Conservation (phyloP, 2,797 vertebrate genomes). For the Catamblyrhynchus diadema region DNA sequence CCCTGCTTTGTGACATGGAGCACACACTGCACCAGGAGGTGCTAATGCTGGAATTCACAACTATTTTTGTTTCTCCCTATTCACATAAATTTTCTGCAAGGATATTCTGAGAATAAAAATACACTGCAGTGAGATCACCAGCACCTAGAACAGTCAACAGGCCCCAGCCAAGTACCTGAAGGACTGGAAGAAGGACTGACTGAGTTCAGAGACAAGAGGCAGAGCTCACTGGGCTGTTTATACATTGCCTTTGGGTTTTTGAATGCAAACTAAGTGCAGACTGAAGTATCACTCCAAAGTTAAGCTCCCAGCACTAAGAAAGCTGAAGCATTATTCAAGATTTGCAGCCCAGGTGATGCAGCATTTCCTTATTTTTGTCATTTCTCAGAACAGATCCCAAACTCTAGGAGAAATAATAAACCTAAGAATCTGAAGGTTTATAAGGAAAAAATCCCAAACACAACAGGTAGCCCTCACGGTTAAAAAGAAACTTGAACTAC, state of each 20-base stretch:
- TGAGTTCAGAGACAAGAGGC: neutral
- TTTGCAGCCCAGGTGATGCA: neutral
- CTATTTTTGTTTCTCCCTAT: neutral
- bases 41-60: neutral
- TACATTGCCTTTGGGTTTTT: neutral
- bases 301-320: neutral
- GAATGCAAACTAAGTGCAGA: neutral
- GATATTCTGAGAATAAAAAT: neutral
- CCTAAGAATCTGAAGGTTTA: neutral
- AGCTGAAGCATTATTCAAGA: neutral
- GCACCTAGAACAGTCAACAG: neutral
- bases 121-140: neutral
- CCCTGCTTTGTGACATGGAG: neutral
- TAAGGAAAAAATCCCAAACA: accelerated
- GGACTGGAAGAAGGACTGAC: neutral
- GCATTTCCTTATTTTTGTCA: neutral
- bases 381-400: neutral
- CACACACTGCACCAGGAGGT: neutral
- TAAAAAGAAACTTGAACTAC: neutral
- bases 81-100: neutral
- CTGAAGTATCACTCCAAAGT: neutral
- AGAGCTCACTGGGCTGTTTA: neutral
- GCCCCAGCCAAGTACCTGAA: neutral
- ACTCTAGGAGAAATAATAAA: neutral
- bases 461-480: neutral